A percentile compares a stretch with the other conserved stretches of the same genome.
phyloP scores from a whole-genome alignment of 2,888 invertebrate genomes.

The Clostera curtula region DNA sequence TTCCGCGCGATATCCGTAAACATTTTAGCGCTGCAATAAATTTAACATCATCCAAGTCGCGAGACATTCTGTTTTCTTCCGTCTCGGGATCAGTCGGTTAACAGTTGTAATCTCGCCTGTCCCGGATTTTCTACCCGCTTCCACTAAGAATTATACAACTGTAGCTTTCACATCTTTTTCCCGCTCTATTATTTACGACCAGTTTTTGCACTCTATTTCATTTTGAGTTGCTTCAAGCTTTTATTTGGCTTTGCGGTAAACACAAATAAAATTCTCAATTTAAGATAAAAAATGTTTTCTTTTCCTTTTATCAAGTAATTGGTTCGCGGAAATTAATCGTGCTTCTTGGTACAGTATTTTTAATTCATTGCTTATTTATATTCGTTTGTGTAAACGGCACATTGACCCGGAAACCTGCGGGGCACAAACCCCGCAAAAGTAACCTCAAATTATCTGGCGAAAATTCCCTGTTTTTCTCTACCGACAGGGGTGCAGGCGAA shows the following conservation, averaged over 20 bases:
- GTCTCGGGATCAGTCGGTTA: constrained; percentile 69
- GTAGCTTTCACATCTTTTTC: constrained; percentile 44
- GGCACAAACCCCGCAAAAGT: constrained; percentile 30
- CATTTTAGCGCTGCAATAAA: constrained; percentile 74
- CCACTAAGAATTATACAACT: constrained; percentile 61
- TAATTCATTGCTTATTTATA: constrained; percentile 9
- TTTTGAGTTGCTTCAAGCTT: too few relatives aligned
- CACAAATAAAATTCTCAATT: too few relatives aligned
- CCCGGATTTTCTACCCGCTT: constrained; percentile 56
- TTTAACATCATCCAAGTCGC: constrained; percentile 71
- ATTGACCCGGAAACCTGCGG: constrained; percentile 29
- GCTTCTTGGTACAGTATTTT: background rate
- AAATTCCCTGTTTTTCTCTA: constrained; percentile 43
- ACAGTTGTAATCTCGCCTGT: constrained; percentile 67
- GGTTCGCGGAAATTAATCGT: background rate
- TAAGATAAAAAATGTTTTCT: too few relatives aligned
- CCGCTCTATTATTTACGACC: constrained; percentile 35
- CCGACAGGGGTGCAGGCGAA: constrained; percentile 42
- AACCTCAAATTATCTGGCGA: constrained; percentile 51
- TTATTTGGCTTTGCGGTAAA: too few relatives aligned
- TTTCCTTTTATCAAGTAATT: background rate
- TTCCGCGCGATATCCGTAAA: constrained; percentile 70
- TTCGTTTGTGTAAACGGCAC: constrained; percentile 21
- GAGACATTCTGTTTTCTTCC: constrained; percentile 71
- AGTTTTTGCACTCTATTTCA: constrained; percentile 11